phyloP scores from a whole-genome alignment of 2,113 vertebrate species.

The Clarias macrocephalus region DNA sequence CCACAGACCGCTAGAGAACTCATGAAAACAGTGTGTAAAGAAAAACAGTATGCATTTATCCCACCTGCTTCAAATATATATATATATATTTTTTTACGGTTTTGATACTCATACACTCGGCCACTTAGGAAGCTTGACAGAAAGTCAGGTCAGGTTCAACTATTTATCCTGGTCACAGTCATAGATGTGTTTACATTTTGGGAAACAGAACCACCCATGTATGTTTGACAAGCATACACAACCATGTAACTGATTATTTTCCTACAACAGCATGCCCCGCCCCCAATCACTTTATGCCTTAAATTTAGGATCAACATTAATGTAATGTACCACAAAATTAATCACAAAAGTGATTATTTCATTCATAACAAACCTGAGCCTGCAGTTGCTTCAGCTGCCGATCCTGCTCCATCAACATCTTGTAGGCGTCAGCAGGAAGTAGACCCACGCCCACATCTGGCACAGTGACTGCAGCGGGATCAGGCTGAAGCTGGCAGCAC shows the following conservation, averaged over 20 bases:
- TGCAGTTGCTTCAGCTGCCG: conserved; percentile 90
- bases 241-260: not conserved
- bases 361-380: conserved; percentile 79
- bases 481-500: conserved; percentile 63
- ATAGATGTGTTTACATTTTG: too few species aligned
- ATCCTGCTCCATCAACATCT: conserved; percentile 86
- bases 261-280: not conserved
- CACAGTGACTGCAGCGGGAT: conserved; percentile 40
- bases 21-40: not conserved
- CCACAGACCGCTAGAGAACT: not conserved
- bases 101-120: not conserved
- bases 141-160: not conserved
- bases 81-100: too few species aligned
- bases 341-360: not conserved
- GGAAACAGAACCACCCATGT: too few species aligned
- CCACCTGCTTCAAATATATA: not conserved
- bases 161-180: not conserved
- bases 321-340: not conserved
- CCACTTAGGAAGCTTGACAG: not conserved
- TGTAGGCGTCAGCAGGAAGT: conserved; percentile 80
- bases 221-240: not conserved
- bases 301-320: not conserved
- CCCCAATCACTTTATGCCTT: not conserved
- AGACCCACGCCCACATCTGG: conserved; percentile 70
- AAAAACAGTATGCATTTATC: not conserved